Conservation (phyloP, 2,113 vertebrate species). For the Macquaria australasica region DNA sequence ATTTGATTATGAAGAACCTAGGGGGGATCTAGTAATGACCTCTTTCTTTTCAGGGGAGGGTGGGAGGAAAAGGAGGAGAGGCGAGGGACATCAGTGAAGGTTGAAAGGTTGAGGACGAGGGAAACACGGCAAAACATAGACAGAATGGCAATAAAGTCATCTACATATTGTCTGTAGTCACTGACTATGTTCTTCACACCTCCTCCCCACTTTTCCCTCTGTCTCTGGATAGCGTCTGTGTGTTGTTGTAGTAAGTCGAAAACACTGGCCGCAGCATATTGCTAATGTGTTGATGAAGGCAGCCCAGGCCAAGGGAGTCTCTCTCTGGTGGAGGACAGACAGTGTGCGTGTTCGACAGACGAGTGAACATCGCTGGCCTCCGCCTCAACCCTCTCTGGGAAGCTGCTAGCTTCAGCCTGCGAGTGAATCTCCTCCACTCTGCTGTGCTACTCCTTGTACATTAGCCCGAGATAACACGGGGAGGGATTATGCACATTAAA, state of each 20-base stretch:
- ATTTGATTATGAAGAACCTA: constrained; percentile 80
- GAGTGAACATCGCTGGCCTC: constrained; percentile 78
- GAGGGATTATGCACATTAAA: constrained; percentile 61
- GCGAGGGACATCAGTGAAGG: background rate
- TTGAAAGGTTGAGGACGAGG: background rate
- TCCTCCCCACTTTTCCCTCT: constrained; percentile 50
- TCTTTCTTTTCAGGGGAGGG: constrained; percentile 35
- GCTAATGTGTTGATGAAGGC: constrained; percentile 82
- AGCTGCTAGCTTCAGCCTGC: constrained; percentile 69
- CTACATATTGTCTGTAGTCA: constrained; percentile 38
- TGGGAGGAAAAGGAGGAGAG: constrained; percentile 3
- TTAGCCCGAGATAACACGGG: constrained; percentile 59
- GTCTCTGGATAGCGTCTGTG: constrained; percentile 50
- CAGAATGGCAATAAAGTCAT: constrained; percentile 26
- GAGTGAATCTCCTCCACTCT: constrained; percentile 65
- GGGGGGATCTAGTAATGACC: constrained; percentile 67
- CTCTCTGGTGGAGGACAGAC: constrained; percentile 75
- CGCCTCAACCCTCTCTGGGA: constrained; percentile 81
- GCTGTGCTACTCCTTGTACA: constrained; percentile 43
- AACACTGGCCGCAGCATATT: constrained; percentile 75
- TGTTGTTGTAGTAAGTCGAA: constrained; percentile 62
- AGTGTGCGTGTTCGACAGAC: constrained; percentile 78
- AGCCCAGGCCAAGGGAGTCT: constrained; percentile 69
- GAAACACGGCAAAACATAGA: constrained; percentile 9
- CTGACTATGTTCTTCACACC: constrained; percentile 54